phyloP scores from a whole-genome alignment of 2,797 vertebrate genomes.

The Myotis pilosus region DNA sequence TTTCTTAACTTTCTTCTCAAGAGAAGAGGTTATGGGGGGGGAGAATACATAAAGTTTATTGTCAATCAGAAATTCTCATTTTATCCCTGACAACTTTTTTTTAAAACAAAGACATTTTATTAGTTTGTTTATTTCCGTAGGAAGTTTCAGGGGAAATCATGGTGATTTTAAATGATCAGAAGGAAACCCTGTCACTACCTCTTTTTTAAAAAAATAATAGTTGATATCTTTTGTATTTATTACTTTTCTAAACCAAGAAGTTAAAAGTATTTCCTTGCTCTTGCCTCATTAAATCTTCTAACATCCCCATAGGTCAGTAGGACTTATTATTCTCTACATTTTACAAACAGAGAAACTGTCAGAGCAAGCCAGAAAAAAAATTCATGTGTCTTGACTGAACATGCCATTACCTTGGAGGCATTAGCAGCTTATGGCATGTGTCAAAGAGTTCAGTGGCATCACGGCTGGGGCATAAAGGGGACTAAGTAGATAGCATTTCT shows the following conservation, averaged over 20 bases:
- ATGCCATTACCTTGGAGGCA: slow-evolving; percentile 3
- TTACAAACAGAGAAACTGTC: slow-evolving; percentile 49
- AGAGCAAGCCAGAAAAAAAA: slow-evolving; percentile 32
- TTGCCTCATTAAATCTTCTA: slow-evolving; percentile 58
- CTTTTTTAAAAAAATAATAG: slow-evolving; percentile 34
- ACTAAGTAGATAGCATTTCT: not conserved
- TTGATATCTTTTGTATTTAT: slow-evolving; percentile 9
- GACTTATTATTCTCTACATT: slow-evolving; percentile 41
- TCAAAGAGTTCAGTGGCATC: slow-evolving; percentile 1
- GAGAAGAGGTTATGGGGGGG: not conserved
- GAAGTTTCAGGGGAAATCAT: slow-evolving; percentile 39
- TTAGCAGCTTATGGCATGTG: not conserved
- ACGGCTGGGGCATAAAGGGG: not conserved
- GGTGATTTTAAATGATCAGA: slow-evolving; percentile 52
- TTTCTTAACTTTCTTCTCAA: slow-evolving; percentile 49
- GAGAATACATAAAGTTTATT: slow-evolving; percentile 22
- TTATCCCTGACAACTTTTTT: slow-evolving; percentile 32
- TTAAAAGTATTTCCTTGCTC: slow-evolving; percentile 55
- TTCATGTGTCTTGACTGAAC: slow-evolving; percentile 41
- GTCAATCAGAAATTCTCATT: slow-evolving; percentile 51
- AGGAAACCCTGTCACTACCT: slow-evolving; percentile 37
- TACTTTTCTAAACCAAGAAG: slow-evolving; percentile 57
- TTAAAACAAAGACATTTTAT: slow-evolving; percentile 52
- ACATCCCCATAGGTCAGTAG: slow-evolving; percentile 42
- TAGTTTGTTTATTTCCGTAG: slow-evolving; percentile 59